Evolutionary conservation across 2,888 invertebrate genomes (phyloP).

Genomic region (Tribolium freemani): DNA sequence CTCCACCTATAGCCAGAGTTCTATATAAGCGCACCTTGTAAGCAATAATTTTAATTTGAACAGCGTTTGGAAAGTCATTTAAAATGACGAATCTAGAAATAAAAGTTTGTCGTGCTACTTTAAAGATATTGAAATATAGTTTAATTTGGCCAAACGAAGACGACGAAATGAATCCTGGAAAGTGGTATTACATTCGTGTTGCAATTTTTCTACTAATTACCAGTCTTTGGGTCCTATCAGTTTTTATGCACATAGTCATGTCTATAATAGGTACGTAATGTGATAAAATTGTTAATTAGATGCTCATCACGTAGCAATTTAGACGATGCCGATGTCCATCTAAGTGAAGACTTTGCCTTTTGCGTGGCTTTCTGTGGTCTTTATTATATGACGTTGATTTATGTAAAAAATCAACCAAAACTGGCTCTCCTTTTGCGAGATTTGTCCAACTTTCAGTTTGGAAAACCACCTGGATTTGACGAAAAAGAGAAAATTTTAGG

Average conservation of each 20-base stretch:
- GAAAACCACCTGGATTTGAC: constrained; percentile 23
- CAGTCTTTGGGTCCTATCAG: neutral
- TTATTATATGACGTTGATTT: constrained; percentile 7
- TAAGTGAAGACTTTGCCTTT: constrained; percentile 19
- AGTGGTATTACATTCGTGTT: constrained; percentile 27
- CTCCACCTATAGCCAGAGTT: too few species aligned
- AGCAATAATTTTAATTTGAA: too few species aligned
- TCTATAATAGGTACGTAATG: constrained; percentile 11
- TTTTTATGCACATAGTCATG: constrained; percentile 15
- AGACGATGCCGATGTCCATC: neutral
- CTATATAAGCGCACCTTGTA: too few species aligned
- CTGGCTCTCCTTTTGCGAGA: constrained; percentile 9
- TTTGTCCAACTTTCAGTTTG: constrained; percentile 31
- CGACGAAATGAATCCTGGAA: constrained; percentile 25
- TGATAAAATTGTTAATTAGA: neutral
- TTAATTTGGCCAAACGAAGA: constrained; percentile 25
- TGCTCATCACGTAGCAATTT: neutral
- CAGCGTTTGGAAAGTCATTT: neutral
- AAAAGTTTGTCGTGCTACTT: constrained; percentile 23
- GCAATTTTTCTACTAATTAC: constrained; percentile 2
- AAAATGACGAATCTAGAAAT: neutral
- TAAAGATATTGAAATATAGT: constrained; percentile 23
- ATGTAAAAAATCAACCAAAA: constrained; percentile 20
- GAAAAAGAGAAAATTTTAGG: neutral
- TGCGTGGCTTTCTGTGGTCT: constrained; percentile 10